Evolutionary conservation across 2,113 vertebrate species (phyloP).

Genomic region (Raphicerus campestris): DNA sequence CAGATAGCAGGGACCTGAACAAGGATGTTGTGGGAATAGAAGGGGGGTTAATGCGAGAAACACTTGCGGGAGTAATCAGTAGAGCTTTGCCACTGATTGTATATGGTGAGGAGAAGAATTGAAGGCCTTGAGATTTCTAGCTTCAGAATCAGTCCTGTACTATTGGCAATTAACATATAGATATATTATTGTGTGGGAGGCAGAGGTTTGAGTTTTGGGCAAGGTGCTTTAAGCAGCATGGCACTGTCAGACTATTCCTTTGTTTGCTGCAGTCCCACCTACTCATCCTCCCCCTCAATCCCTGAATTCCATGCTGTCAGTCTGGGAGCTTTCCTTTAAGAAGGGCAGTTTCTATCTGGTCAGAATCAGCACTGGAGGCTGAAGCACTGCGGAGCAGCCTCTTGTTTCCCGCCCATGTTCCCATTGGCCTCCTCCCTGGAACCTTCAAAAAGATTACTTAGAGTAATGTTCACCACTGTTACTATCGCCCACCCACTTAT

Average conservation of each 20-base stretch:
- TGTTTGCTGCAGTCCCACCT: background rate
- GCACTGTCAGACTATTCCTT: background rate
- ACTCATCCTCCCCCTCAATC: background rate
- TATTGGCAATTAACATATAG: background rate
- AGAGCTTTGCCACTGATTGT: background rate
- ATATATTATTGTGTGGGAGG: background rate
- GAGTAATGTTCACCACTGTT: background rate
- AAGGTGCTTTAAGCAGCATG: background rate
- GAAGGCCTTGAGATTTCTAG: background rate
- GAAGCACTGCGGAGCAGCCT: background rate
- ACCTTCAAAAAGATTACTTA: background rate
- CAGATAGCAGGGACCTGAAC: background rate
- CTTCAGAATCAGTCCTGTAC: background rate
- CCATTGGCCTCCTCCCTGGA: background rate
- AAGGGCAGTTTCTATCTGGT: slow-evolving; percentile 39
- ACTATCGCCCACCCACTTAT: background rate
- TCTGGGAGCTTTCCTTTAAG: slow-evolving; percentile 42
- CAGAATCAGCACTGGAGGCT: slow-evolving; percentile 5
- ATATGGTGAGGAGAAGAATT: background rate
- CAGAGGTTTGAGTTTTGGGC: background rate
- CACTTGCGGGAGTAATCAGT: background rate
- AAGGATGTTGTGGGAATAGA: background rate
- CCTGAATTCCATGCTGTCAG: slow-evolving; percentile 21
- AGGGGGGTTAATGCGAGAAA: background rate
- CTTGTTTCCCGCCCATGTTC: background rate